Evolutionary conservation across 2,113 vertebrate species (phyloP), one percentile per base, ranked within the genome.

Genomic region (Austrofundulus limnaeus): DNA sequence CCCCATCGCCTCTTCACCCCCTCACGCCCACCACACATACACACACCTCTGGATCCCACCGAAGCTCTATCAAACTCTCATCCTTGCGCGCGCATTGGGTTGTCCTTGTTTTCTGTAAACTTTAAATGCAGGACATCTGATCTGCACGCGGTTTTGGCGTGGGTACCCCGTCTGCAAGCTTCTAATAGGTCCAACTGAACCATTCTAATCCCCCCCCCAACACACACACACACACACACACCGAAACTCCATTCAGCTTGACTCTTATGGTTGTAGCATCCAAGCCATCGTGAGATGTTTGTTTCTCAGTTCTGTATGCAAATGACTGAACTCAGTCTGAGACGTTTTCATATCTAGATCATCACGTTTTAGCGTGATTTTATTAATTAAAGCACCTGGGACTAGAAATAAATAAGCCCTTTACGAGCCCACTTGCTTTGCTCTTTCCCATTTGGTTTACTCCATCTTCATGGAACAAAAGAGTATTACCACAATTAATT

Each of bases 111-210:
- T 65, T 64, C 31, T 15, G 63, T 60, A 61, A 65, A 82, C 57
- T 69, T 70, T 13, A 78, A 65, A 63, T 37, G 53, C 70, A 84
- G n/a, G 80, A 81, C 65, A 82, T 70, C 43, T 81, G 68, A 85
- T 80, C 81, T 73, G 45, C 72, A 80, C 53, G 68, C 79, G 63
- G 42, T 61, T 79, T 78, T 75, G 66, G 87, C 87, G 85, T 90
- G 80, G 85, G 70, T 83, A 49, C 49, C 68, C 68, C 85, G 80
- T 82, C 72, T 87, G 82, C 75, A 77, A 76, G 65, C 47, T 31
- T 70, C 41, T 66, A 52, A 70, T 60, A 37, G 24, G 48, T 72
- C 65, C 37, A 77, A 78, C 73, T 19, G 51, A 34, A 45, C 47
- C 34, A 49, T 16, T 19, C 14, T 24, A 21, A 34, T 9, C 5